Percentiles rank a stretch among this genome's conserved stretches.
Evolutionary conservation across 2,888 invertebrate species (phyloP).

Genomic region (Apodemia mormo): DNA sequence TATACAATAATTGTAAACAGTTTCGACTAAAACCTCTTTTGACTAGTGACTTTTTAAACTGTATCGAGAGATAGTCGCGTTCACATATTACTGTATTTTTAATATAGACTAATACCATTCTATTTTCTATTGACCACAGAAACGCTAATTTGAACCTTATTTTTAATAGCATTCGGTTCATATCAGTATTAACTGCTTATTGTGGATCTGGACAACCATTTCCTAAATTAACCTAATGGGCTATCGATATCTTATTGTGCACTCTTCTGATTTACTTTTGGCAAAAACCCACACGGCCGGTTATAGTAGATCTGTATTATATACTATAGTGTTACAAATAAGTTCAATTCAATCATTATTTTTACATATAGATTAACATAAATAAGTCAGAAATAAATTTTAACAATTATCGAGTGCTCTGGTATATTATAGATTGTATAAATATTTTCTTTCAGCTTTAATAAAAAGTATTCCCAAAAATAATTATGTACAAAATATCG

Average conservation of each 20-base stretch:
- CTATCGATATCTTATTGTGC: constrained; percentile 5
- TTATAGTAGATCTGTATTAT: background rate
- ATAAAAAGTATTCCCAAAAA: background rate
- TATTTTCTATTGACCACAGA: constrained; percentile 15
- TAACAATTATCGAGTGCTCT: no score
- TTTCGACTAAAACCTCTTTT: constrained; percentile 35
- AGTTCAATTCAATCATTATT: background rate
- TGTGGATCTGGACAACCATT: constrained; percentile 24
- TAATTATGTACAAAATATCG: background rate
- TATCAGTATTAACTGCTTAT: constrained; percentile 26
- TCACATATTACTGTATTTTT: constrained; percentile 32
- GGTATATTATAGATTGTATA: background rate
- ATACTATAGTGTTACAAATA: background rate
- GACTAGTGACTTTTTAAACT: constrained; percentile 38
- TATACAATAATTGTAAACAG: constrained; percentile 42
- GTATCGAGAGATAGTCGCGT: constrained; percentile 42
- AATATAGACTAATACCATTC: constrained; percentile 26
- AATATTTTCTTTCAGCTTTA: background rate
- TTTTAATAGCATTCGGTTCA: constrained; percentile 30
- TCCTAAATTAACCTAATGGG: constrained; percentile 9
- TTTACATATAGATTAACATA: no score
- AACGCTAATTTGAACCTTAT: constrained; percentile 34
- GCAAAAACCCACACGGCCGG: background rate
- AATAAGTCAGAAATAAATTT: no score
- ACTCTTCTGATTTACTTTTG: background rate